Evolutionary conservation across 2,113 vertebrate genomes (phyloP), one percentile per base, ranked within the genome.

Genomic region (Melozone crissalis): DNA sequence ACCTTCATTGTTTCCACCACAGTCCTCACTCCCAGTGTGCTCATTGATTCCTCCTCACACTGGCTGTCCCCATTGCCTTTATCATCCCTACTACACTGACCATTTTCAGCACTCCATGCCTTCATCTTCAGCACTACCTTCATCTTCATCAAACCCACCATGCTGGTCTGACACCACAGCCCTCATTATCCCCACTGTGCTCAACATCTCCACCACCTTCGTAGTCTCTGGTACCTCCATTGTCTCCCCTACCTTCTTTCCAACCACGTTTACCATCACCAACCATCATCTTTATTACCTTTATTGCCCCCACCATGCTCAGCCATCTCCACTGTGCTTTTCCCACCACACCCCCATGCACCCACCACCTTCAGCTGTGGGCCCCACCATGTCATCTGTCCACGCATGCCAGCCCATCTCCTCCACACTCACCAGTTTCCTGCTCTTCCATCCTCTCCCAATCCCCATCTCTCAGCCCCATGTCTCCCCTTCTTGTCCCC

Each of bases 401-500:
- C 5, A 0, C 9, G 18, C 33, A 0, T 18, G 4, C 26, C 35
- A 10, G 27, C 28, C 49, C 43, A 5, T 28, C 26, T 71, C 47
- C 49, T 26, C 33, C 44, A 27, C 44, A 10, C 11, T 59, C 17
- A 5, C 5, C 33, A 5, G 6, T 43, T 41, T n/a, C 33, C 37
- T 11, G n/a, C 18, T 2, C 14, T 44, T 55, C 46, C 75, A 37
- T 10, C 37, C 26, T 41, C 5, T 75, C 39, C 67, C 51, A 35
- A 0, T 27, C 12, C 23, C 15, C 22, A 18, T 47, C 23, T 35
- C 27, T 33, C 85, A 58, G 24, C 61, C 15, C 33, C 3, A 0
- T 0, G 0, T 51, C 27, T 46, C 9, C 31, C 14, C 1, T 0
- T 0, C 9, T 21, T 19, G 13, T 37, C 19, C 44, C 23, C 24